A percentile compares a stretch with the other conserved stretches of the same genome.
Conservation (phyloP, 2,797 vertebrate genomes). For the Ambastaia sidthimunki region DNA sequence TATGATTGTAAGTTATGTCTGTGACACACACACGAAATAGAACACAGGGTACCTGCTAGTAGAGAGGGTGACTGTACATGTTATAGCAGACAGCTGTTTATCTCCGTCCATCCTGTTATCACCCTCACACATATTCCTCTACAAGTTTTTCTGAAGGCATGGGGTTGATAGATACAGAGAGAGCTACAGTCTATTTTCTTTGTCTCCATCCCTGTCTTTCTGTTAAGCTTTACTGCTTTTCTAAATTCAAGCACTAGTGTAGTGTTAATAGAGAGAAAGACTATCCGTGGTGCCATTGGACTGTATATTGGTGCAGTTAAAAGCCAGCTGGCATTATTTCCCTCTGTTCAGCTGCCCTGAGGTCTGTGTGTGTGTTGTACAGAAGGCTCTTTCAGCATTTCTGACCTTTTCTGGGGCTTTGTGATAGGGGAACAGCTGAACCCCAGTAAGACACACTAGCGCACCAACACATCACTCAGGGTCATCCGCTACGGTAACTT, state of each 20-base stretch:
- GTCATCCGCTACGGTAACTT: background rate
- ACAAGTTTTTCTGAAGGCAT: background rate
- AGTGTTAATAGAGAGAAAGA: background rate
- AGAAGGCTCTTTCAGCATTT: conserved; percentile 8
- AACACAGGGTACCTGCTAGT: background rate
- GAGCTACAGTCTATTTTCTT: background rate
- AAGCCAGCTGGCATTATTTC: conserved; percentile 17
- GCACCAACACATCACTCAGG: background rate
- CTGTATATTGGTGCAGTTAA: conserved; percentile 6
- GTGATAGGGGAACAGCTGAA: conserved; percentile 21
- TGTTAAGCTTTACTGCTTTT: background rate
- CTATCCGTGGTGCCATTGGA: background rate
- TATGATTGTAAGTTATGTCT: too few species aligned
- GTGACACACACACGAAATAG: too few species aligned
- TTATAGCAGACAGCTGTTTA: too few species aligned
- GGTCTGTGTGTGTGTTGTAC: background rate
- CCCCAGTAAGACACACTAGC: conserved; percentile 1
- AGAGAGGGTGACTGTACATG: too few species aligned
- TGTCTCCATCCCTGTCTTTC: background rate
- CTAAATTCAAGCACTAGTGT: background rate
- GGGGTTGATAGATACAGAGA: background rate
- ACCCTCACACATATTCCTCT: background rate
- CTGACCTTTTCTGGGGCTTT: conserved; percentile 37
- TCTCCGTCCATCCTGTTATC: too few species aligned
- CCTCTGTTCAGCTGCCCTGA: background rate